Evolutionary conservation across 2,113 vertebrate genomes (phyloP), one percentile per base, ranked within the genome.

Genomic region (Seriola quinqueradiata): DNA sequence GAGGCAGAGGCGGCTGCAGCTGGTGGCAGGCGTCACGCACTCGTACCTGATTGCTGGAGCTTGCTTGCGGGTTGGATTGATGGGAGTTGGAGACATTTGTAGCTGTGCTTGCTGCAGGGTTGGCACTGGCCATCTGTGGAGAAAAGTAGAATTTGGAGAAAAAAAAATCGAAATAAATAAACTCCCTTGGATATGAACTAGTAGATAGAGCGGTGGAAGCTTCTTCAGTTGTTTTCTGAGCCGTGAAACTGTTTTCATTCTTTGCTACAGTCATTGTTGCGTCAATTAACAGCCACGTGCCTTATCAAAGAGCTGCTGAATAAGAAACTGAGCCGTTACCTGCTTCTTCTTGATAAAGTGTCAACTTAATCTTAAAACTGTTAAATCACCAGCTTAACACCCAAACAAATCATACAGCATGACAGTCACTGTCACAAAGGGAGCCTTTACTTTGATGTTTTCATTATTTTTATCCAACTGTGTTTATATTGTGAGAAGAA

Each of bases 1-100:
- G 72, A n/a, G 82, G 84, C 0, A 17, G 81, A 19, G 89, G 55
- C 1, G 90, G 81, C 52, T 76, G 85, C 54, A 21, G 70, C 32
- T 42, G 82, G 9, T 13, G 66, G 79, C 34, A 16, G 86, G 57
- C 40, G 14, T 85, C 82, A 13, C 79, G 28, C 6, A 2, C 59
- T 71, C 34, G 89, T 93, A 94, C 92, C 92, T 94, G 93, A 89
- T 90, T 81, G 84, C 44, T 54, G 84, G 71, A 71, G 54, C 32
- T n/a, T 0, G 17, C 4, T 5, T 77, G 87, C 42, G 8, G 8
- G 50, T 1, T 23, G 28, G 40, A 60, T 0, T 54, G 90, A 32
- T 68, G 28, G 64, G 48, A 2, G 64, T 57, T 7, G 63, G 80
- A 21, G 21, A 23, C 16, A 0, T 54, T 79, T 14, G 77, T 9